Percentiles rank a stretch among this genome's conserved stretches.
phyloP scores from a whole-genome alignment of 2,797 vertebrate species.

The Spondyliosoma cantharus region DNA sequence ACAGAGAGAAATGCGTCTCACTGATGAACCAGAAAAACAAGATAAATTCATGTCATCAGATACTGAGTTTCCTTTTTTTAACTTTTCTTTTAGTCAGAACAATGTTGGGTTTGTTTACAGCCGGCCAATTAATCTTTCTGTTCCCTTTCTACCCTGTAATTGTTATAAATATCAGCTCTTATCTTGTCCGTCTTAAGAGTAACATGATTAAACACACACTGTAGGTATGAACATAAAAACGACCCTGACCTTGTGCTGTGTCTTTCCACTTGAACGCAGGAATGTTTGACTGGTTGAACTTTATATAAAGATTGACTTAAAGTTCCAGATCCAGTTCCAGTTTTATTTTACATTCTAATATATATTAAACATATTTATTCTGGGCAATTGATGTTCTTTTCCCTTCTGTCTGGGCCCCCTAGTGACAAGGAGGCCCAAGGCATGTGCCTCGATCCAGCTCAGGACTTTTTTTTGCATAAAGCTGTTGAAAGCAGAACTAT shows the following conservation, averaged over 20 bases:
- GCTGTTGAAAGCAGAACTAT: background rate
- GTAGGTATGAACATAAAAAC: constrained; percentile 42
- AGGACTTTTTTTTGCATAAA: background rate
- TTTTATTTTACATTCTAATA: too few relatives aligned
- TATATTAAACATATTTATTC: too few relatives aligned
- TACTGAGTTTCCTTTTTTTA: constrained; percentile 8
- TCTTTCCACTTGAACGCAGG: constrained; percentile 17
- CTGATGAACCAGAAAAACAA: background rate
- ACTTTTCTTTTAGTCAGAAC: background rate
- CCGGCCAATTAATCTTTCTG: background rate
- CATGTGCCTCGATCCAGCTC: too few relatives aligned
- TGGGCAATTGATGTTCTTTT: too few relatives aligned
- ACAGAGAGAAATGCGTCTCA: background rate
- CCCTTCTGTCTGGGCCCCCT: too few relatives aligned
- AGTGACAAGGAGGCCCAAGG: too few relatives aligned
- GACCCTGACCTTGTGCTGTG: constrained; percentile 25
- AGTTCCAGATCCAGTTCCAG: too few relatives aligned
- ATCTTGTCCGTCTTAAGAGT: constrained; percentile 20
- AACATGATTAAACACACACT: constrained; percentile 18
- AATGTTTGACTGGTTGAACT: constrained; percentile 35
- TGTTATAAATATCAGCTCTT: constrained; percentile 2
- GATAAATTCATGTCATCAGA: background rate
- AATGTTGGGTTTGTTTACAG: background rate
- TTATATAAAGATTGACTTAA: too few relatives aligned
- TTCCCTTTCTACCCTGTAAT: background rate